Evolutionary conservation across 2,888 invertebrate species (phyloP), one percentile per base, ranked within the genome.

Genomic region (Masnerella sp.): DNA sequence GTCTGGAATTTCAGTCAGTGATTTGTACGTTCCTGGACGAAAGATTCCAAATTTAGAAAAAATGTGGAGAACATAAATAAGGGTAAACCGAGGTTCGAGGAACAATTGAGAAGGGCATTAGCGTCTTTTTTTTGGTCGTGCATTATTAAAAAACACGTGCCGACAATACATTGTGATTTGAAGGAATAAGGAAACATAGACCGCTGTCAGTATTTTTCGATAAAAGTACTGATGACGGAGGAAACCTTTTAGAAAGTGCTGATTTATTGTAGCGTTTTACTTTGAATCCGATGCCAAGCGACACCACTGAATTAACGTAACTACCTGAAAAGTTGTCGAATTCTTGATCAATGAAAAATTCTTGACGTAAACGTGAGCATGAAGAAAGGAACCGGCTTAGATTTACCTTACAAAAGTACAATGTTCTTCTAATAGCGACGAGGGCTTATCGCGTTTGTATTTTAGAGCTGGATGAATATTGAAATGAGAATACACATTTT

Each of bases 261-360:
- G 67, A 67, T 58, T 67, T 67, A 67, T 67, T 51, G 58, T 51
- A 32, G 25, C 36, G 47, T 12, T 15, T 56, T 25, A 42, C 40
- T 67, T 67, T 51, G 49, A 58, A 67, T 51, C 38, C 40, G 18
- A 34, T 34, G 30, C 42, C 45, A 38, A 38, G 42, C 65, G 65
- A 56, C 56, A 42, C 17, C 34, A 25, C 18, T 30, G 49, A 58
- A 58, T 67, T 67, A 58, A 58, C 49, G 49, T 34, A 52, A 67
- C 58, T 51, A 67, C 34, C 49, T 67, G 56, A 56, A 49, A 42
- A 25, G 22, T 45, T 36, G 18, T 17, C 30, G 18, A 45, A 64
- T 42, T 15, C 22, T 25, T 7, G 43, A n/a, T 43, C 43, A 15
- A n/a, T 34, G 43, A 64, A 52, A 42, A 30, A 32, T 52, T 25